Evolutionary conservation across 1,140 invertebrate species (phyloP), one percentile per base, ranked within the genome.

Genomic region (Sarcophaga peregrina): DNA sequence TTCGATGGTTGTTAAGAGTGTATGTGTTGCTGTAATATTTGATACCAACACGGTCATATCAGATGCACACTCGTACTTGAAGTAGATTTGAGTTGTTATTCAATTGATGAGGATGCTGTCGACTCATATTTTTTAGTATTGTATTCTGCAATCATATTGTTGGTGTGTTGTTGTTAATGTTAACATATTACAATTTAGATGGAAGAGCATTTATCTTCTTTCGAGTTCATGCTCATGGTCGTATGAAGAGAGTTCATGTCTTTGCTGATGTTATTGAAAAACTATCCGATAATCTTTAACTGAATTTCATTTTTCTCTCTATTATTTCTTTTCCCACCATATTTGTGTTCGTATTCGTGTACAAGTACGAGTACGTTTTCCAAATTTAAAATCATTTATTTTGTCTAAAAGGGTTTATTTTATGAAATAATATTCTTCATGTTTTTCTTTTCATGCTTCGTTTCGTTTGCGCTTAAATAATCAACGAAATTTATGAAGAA

Each of bases 391-490:
- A 58, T 58, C 52, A 58, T 58, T 58, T 58, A 58, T 11, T 15
- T n/a, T n/a, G n/a, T 58, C 52, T 58, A 58, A 58, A 58, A 58
- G 52, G 52, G 52, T 58, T 58, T 58, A 58, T 58, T 11, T 15
- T 58, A 58, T 58, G 52, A 58, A 15, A 58, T 58, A 58, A 58
- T 13, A 58, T 11, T 9, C 6, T 58, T 5, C n/a, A 11, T 13
- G 8, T 58, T 58, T 11, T 13, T 58, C n/a, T 58, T 11, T 5
- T 58, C n/a, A 15, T 58, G 10, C 52, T 58, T n/a, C n/a, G n/a
- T n/a, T n/a, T n/a, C n/a, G n/a, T n/a, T n/a, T n/a, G n/a, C n/a
- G n/a, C n/a, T n/a, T n/a, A n/a, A n/a, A n/a, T n/a, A n/a, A n/a
- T n/a, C n/a, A n/a, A n/a, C n/a, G n/a, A n/a, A n/a, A n/a, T n/a